Percentiles rank a stretch among this genome's conserved stretches.
Conservation (phyloP, 2,797 vertebrate genomes). For the Podargus strigoides region DNA sequence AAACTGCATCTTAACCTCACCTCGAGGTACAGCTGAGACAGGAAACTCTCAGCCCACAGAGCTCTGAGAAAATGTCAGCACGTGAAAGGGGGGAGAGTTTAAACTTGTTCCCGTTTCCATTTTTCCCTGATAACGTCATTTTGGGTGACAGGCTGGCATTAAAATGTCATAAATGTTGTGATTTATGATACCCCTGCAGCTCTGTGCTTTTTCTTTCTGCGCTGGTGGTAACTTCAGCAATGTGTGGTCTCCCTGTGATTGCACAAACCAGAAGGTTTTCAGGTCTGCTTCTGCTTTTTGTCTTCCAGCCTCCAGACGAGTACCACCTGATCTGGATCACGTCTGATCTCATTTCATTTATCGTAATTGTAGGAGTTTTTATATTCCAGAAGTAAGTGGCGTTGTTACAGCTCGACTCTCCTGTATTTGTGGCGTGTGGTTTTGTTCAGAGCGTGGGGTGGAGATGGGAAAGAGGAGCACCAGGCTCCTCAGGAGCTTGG, state of each 20-base stretch:
- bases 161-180: neutral
- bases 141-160: neutral
- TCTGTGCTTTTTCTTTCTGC: neutral
- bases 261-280: neutral
- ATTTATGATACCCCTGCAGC: neutral
- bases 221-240: neutral
- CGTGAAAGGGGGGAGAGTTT: neutral
- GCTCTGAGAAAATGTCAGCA: neutral
- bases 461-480: neutral
- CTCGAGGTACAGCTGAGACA: neutral
- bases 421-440: neutral
- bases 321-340: slow-evolving; percentile 92
- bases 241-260: neutral
- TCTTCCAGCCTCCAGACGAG: slow-evolving; percentile 86
- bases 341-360: slow-evolving; percentile 88
- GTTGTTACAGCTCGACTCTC: neutral
- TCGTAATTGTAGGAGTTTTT: slow-evolving; percentile 87
- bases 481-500: neutral
- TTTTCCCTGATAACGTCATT: neutral
- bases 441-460: neutral
- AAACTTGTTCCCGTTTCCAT: neutral
- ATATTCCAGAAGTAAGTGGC: slow-evolving; percentile 93
- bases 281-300: slow-evolving; percentile 26
- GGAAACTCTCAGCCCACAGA: neutral
- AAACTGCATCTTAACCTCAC: neutral